phyloP scores from a whole-genome alignment of 2,113 vertebrate genomes.

The Glaucidium brasilianum region DNA sequence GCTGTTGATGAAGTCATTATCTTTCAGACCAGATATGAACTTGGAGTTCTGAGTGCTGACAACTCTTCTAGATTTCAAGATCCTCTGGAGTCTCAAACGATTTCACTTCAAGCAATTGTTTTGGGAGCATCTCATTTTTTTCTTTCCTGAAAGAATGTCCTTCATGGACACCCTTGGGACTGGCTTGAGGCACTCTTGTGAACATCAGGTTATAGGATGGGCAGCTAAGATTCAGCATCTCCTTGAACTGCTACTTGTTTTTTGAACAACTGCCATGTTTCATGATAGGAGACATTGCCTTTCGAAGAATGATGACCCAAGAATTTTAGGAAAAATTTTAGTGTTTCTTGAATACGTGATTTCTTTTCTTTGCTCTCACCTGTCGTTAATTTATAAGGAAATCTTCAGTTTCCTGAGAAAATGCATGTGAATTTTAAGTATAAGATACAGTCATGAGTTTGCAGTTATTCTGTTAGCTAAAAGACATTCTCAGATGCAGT shows the following conservation, averaged over 20 bases:
- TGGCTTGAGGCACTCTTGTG: neutral
- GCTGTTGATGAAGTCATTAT: neutral
- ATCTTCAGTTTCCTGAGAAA: neutral
- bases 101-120: neutral
- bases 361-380: neutral
- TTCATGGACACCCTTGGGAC: neutral
- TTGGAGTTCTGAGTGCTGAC: neutral
- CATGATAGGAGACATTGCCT: neutral
- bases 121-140: neutral
- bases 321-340: neutral
- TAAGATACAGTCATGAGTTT: neutral
- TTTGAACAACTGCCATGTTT: neutral
- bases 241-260: neutral
- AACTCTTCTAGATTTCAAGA: neutral
- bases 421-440: neutral
- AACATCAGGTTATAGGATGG: neutral
- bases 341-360: neutral
- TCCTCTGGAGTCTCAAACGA: neutral
- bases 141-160: neutral
- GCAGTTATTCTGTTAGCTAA: neutral
- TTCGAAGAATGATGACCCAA: neutral
- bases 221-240: neutral
- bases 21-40: neutral
- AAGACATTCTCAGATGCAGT: neutral
- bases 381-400: neutral